phyloP scores from a whole-genome alignment of 2,797 vertebrate species.

The Chiroxiphia lanceolata region DNA sequence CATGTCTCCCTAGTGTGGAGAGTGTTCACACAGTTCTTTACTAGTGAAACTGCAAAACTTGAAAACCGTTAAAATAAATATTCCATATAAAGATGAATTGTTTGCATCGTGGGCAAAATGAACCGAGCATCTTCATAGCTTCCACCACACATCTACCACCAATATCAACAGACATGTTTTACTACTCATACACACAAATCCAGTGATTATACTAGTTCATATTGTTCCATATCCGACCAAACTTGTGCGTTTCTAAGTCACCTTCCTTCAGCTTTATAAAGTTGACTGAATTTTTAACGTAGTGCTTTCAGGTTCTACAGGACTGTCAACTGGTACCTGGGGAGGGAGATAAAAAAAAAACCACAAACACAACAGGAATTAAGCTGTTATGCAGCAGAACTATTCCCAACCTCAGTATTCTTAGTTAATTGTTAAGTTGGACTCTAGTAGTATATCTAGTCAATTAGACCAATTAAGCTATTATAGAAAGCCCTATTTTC shows the following conservation, averaged over 20 bases:
- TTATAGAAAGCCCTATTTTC: background rate
- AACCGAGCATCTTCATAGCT: background rate
- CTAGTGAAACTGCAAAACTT: background rate
- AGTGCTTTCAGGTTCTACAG: conserved; percentile 63
- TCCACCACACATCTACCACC: background rate
- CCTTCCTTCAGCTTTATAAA: conserved; percentile 50
- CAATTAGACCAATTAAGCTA: background rate
- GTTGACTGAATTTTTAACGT: conserved; percentile 45
- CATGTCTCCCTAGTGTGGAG: background rate
- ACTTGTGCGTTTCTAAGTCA: background rate
- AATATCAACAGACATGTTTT: background rate
- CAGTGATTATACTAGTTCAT: background rate
- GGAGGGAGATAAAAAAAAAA: background rate
- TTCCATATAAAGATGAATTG: conserved; percentile 17
- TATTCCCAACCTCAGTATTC: background rate
- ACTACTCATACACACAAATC: background rate
- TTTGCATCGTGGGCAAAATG: background rate
- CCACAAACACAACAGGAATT: background rate
- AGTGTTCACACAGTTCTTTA: background rate
- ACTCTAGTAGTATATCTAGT: background rate
- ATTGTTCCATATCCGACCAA: background rate
- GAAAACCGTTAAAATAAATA: conserved; percentile 17
- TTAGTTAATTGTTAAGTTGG: background rate
- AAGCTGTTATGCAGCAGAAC: background rate
- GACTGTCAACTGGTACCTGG: conserved; percentile 74